Evolutionary conservation across 2,888 invertebrate species (phyloP).

Genomic region (Cryptophagus acutangulus): DNA sequence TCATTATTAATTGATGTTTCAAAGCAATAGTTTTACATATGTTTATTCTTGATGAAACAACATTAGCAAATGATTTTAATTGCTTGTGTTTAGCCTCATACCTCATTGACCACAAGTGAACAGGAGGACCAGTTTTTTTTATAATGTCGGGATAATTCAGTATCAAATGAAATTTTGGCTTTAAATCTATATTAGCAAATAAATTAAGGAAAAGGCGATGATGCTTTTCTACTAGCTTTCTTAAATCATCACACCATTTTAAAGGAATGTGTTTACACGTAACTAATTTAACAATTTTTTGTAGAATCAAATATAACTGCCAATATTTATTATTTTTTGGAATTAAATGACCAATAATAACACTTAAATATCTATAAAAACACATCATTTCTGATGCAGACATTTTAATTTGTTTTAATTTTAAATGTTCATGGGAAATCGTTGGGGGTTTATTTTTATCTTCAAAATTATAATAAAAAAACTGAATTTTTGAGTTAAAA

Average conservation of each 20-base stretch:
- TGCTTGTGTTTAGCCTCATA: slow-evolving; percentile 13
- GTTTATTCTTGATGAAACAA: background rate
- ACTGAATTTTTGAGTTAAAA: slow-evolving; percentile 15
- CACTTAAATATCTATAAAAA: slow-evolving; percentile 19
- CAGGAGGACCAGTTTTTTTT: slow-evolving; percentile 7
- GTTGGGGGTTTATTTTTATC: slow-evolving; percentile 21
- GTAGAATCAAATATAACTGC: slow-evolving; percentile 20
- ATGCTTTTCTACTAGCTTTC: slow-evolving; percentile 6
- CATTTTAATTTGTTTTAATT: slow-evolving; percentile 20
- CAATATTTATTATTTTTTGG: slow-evolving; percentile 21
- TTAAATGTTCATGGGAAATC: slow-evolving; percentile 18
- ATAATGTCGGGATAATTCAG: slow-evolving; percentile 10
- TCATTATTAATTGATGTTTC: slow-evolving; percentile 1
- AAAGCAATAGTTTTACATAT: slow-evolving; percentile 2
- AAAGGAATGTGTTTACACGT: background rate
- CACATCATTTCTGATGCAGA: slow-evolving; percentile 22
- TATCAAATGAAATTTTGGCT: slow-evolving; percentile 13
- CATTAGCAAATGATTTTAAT: slow-evolving; percentile 6
- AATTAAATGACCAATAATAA: slow-evolving; percentile 24
- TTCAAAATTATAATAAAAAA: slow-evolving; percentile 9
- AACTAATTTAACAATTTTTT: slow-evolving; percentile 13
- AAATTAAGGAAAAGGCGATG: slow-evolving; percentile 9
- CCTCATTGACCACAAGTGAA: slow-evolving; percentile 9
- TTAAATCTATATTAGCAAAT: slow-evolving; percentile 5
- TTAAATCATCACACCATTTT: slow-evolving; percentile 3